phyloP scores from a whole-genome alignment of 2,113 vertebrate species.

The Prietella phreatophila region DNA sequence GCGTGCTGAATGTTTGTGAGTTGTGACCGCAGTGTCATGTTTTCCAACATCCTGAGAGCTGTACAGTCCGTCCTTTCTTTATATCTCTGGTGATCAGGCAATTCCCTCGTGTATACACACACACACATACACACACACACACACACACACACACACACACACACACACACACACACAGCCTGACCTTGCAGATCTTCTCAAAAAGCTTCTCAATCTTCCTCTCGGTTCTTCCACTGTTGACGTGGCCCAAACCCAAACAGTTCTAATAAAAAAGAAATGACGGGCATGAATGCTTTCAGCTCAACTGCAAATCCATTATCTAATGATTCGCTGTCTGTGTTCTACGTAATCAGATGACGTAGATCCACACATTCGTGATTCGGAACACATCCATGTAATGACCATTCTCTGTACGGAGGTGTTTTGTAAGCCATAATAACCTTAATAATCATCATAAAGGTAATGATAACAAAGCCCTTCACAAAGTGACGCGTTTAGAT shows the following conservation, averaged over 20 bases:
- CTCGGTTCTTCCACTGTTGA: background rate
- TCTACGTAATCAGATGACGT: background rate
- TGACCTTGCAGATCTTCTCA: background rate
- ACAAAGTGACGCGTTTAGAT: background rate
- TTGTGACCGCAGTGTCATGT: background rate
- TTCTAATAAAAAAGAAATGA: background rate
- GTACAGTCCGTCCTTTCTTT: background rate
- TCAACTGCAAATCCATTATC: background rate
- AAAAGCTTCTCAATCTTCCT: background rate
- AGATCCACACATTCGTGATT: background rate
- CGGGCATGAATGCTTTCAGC: background rate
- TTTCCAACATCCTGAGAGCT: slow-evolving; percentile 1
- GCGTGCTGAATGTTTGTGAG: background rate
- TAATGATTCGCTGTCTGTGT: background rate
- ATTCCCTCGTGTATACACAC: background rate
- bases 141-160: background rate
- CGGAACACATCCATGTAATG: background rate
- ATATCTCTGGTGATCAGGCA: background rate
- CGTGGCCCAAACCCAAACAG: background rate
- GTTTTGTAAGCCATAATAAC: background rate
- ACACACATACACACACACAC: background rate
- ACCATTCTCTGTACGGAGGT: background rate
- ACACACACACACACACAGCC: background rate
- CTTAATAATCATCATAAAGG: slow-evolving; percentile 8
- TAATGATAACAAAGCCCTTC: background rate